A percentile compares a stretch with the other conserved stretches of the same genome.
Conservation (phyloP, 2,888 invertebrate genomes). For the Anagyrus pseudococci region DNA sequence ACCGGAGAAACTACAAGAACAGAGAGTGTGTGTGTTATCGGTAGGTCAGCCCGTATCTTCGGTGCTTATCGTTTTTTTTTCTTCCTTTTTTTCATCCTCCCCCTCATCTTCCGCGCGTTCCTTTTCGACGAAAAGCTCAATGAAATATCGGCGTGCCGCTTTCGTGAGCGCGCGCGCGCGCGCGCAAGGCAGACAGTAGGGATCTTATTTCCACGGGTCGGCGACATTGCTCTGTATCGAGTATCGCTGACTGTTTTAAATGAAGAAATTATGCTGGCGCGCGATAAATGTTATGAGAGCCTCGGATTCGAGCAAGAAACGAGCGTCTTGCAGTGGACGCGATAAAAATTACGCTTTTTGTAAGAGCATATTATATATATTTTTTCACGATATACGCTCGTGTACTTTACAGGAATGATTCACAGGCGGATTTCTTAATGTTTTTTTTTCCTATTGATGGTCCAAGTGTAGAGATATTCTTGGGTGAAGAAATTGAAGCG, state of each 20-base stretch:
- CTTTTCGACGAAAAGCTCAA: constrained; percentile 18
- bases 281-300: constrained; percentile 27
- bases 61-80: constrained; percentile 39
- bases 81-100: constrained; percentile 37
- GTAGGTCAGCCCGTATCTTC: constrained; percentile 1
- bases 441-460: too few relatives aligned
- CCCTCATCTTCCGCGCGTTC: background rate
- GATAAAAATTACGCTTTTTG: too few relatives aligned
- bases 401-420: too few relatives aligned
- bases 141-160: too few relatives aligned
- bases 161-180: too few relatives aligned
- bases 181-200: constrained; percentile 6
- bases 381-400: too few relatives aligned
- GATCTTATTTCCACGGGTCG: constrained; percentile 27
- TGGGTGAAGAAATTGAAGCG: too few relatives aligned
- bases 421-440: too few relatives aligned
- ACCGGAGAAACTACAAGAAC: background rate
- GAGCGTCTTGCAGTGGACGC: constrained; percentile 8
- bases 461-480: too few relatives aligned
- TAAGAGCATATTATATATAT: too few relatives aligned
- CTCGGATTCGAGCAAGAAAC: constrained; percentile 1
- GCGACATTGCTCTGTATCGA: constrained; percentile 18
- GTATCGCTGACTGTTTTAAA: constrained; percentile 31
- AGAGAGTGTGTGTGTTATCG: background rate
- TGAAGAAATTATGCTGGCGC: constrained; percentile 14